Evolutionary conservation across 1,140 invertebrate species (phyloP), one percentile per base, ranked within the genome.

Genomic region (Zaprionus taronus): DNA sequence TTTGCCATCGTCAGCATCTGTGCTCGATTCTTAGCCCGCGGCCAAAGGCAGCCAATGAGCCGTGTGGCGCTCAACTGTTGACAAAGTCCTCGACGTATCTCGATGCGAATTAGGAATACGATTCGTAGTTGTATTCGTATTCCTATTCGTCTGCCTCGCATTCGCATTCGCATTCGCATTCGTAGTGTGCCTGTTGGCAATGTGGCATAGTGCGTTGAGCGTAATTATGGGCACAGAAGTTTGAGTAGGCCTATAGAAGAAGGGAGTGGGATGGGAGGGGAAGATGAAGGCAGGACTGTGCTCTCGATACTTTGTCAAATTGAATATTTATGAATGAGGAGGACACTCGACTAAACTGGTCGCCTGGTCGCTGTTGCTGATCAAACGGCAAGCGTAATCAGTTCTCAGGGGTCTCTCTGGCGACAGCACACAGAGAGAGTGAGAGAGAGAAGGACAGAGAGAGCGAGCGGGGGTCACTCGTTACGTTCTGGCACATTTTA

Each of bases 331-430:
- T 89, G 84, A 81, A 75, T 71, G 66, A 28, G 65, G 9, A 58
- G 75, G 69, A 79, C 61, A 65, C 20, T 36, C 28, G 64, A 22
- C 57, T 63, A 63, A 47, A 57, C 44, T 61, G 56, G 31, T 53
- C 75, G 82, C 66, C 6, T 6, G 66, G 38, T 65, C 64, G 58
- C 26, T 62, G 72, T 47, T 90, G 41, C 41, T 47, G 85, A 90
- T 90, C 85, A 90, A 90, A 90, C 85, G 77, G 85, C 85, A 90
- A 90, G 76, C 80, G 85, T 90, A 90, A 90, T 90, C 76, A 85
- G 85, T 62, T 55, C 36, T 34, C 38, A 12, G 6, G 11, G 36
- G 14, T 57, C 55, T 47, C 28, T 20, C 24, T 14, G 17, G 24
- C 12, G 36, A 60, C 57, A 56, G 65, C 28, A 61, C 38, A 56